A percentile compares a stretch with the other conserved stretches of the same genome.
Conservation (phyloP, 2,113 vertebrate genomes). For the Campylomormyrus numenius region DNA sequence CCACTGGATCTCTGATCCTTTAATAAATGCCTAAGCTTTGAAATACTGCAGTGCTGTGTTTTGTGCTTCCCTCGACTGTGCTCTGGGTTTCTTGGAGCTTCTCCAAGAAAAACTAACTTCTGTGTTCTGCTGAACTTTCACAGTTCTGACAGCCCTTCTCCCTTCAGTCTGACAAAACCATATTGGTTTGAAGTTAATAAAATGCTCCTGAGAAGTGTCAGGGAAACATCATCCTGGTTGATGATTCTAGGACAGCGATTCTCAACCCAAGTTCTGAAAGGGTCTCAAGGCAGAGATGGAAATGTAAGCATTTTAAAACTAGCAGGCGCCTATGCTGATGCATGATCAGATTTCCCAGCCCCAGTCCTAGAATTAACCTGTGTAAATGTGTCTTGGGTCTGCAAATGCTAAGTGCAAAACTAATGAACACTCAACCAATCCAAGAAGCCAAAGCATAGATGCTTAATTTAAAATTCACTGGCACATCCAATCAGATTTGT, state of each 20-base stretch:
- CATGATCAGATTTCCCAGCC: too few relatives aligned
- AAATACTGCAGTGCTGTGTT: neutral
- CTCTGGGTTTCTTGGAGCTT: neutral
- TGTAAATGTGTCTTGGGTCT: too few relatives aligned
- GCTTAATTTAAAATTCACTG: too few relatives aligned
- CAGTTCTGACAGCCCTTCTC: neutral
- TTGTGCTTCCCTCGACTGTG: neutral
- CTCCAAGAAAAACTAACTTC: neutral
- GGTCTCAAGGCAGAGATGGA: too few relatives aligned
- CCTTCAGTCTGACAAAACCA: neutral
- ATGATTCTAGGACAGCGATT: neutral
- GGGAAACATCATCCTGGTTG: neutral
- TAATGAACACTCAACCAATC: too few relatives aligned
- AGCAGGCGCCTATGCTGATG: too few relatives aligned
- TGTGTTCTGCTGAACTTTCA: neutral
- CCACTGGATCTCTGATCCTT: neutral
- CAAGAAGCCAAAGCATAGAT: too few relatives aligned
- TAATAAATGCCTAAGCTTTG: neutral
- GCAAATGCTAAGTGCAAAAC: too few relatives aligned
- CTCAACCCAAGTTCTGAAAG: too few relatives aligned
- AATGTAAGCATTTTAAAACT: too few relatives aligned
- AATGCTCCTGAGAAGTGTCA: neutral
- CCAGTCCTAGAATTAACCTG: too few relatives aligned
- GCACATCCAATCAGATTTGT: too few relatives aligned
- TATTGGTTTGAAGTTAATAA: neutral